These are phyloP conservation scores for Phymanthus crucifer DNA, from an alignment of 92 coral and sea anemone species.

Conservation along the genomic window DNA sequence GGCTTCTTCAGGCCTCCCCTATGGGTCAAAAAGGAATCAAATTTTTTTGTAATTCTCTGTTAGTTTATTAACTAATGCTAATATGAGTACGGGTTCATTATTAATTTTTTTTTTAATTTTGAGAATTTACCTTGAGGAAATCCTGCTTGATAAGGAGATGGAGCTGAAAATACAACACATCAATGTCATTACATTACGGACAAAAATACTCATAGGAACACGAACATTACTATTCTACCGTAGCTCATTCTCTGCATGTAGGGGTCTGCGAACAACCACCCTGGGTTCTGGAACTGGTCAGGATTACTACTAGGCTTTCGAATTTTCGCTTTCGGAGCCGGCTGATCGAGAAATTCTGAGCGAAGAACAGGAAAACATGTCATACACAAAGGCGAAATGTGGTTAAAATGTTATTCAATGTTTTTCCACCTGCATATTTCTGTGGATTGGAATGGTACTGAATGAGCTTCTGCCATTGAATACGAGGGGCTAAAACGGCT, in stretches of 20 bases:
- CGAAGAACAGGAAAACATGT: constrained; percentile 9
- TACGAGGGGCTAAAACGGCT: constrained; percentile 49
- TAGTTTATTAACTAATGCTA: neutral
- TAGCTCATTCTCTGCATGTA: constrained; percentile 9
- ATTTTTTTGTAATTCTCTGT: no score
- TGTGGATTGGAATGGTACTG: constrained; percentile 53
- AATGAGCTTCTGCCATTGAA: constrained; percentile 61
- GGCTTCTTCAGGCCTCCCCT: no score
- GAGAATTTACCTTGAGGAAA: constrained; percentile 6
- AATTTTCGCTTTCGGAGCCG: constrained; percentile 5
- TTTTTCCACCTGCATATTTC: constrained; percentile 55
- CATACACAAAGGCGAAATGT: neutral
- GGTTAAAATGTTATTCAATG: neutral
- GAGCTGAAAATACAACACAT: neutral
- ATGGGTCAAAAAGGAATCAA: no score
- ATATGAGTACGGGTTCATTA: neutral
- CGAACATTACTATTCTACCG: neutral
- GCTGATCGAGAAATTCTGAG: neutral
- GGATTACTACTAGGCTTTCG: constrained; percentile 16
- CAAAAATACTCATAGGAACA: neutral
- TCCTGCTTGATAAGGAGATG: neutral
- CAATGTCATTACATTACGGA: neutral
- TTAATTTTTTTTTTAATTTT: no score
- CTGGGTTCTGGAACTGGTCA: neutral
- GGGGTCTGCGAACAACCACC: neutral